phyloP scores from a whole-genome alignment of 2,888 invertebrate species.

The Archips xylosteana region DNA sequence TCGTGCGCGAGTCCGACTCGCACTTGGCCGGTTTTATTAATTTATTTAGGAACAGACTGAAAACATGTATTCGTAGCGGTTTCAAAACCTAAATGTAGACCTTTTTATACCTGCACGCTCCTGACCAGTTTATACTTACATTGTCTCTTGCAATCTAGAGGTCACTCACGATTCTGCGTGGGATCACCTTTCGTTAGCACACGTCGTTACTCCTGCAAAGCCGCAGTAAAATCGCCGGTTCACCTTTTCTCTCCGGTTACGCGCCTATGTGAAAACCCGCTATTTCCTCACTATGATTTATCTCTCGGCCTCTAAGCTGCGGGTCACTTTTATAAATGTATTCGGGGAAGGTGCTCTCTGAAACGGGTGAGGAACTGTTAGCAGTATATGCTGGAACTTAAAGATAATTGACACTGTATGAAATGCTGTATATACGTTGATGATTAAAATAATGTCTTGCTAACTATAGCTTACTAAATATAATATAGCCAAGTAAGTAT shows the following conservation, averaged over 20 bases:
- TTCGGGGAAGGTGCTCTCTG: constrained; percentile 76
- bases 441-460: background rate
- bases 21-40: too few relatives aligned
- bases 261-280: constrained; percentile 65
- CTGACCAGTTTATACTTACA: too few relatives aligned
- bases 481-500: too few relatives aligned
- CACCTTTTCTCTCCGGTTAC: constrained; percentile 74
- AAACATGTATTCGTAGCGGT: too few relatives aligned
- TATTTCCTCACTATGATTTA: constrained; percentile 83
- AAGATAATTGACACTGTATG: background rate
- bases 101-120: too few relatives aligned
- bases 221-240: constrained; percentile 46
- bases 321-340: constrained; percentile 85
- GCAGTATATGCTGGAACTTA: constrained; percentile 47
- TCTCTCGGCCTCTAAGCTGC: constrained; percentile 76
- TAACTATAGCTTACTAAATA: too few relatives aligned
- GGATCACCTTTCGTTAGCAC: constrained; percentile 28
- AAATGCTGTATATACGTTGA: background rate
- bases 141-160: constrained; percentile 16
- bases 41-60: too few relatives aligned
- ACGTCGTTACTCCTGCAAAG: constrained; percentile 55
- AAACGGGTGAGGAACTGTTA: constrained; percentile 75
- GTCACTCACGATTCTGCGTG: constrained; percentile 24
- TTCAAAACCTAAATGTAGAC: too few relatives aligned
- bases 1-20: too few relatives aligned